Evolutionary conservation across 2,113 vertebrate genomes (phyloP).

Genomic region (Crotophaga sulcirostris): DNA sequence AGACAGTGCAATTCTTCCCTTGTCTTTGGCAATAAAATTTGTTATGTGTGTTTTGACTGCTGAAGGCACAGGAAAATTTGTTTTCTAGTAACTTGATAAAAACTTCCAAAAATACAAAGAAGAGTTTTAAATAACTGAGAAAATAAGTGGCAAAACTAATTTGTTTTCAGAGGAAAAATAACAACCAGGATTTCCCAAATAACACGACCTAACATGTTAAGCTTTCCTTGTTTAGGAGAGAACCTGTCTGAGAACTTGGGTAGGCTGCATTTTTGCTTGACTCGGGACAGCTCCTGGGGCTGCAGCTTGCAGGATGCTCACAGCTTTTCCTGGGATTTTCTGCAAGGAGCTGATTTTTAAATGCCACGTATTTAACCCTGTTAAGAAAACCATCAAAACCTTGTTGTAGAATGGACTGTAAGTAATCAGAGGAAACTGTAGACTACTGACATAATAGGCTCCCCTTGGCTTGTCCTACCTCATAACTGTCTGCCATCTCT

Average conservation of each 20-base stretch:
- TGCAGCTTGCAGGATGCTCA: neutral
- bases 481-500: neutral
- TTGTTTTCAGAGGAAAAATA: neutral
- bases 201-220: neutral
- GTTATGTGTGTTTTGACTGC: neutral
- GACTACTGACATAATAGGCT: neutral
- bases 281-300: accelerated
- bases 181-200: neutral
- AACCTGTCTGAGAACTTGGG: neutral
- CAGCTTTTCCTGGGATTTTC: neutral
- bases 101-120: neutral
- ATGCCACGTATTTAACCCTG: too few relatives aligned
- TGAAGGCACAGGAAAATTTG: neutral
- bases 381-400: neutral
- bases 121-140: neutral
- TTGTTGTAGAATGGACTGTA: neutral
- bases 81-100: slow-evolving; percentile 8
- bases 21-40: neutral
- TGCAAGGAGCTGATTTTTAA: neutral
- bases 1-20: neutral
- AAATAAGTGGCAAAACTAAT: neutral
- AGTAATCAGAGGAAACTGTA: neutral
- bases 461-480: slow-evolving; percentile 28
- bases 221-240: neutral
- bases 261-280: neutral